A percentile compares a stretch with the other conserved stretches of the same genome.
phyloP scores from a whole-genome alignment of 2,888 invertebrate genomes.

The Trichopria drosophilae region DNA sequence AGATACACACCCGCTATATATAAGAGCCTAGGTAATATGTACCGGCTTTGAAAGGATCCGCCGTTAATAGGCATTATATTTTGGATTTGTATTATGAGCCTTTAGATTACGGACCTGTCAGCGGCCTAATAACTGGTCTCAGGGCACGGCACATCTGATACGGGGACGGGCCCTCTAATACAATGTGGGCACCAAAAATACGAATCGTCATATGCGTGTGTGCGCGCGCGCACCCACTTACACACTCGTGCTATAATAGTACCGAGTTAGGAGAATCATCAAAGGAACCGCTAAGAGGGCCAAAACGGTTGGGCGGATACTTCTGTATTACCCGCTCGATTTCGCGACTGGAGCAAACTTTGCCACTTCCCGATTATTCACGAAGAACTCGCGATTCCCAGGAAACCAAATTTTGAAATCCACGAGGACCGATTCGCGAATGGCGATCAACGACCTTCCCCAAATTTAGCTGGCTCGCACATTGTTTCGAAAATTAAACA shows the following conservation, averaged over 20 bases:
- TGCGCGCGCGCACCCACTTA: slow-evolving; percentile 33
- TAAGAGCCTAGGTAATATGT: too few relatives aligned
- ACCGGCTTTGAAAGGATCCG: slow-evolving; percentile 46
- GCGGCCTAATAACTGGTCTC: slow-evolving; percentile 55
- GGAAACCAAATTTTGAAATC: too few relatives aligned
- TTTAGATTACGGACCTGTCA: slow-evolving; percentile 56
- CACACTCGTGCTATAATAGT: slow-evolving; percentile 36
- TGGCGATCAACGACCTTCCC: too few relatives aligned
- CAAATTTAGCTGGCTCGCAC: too few relatives aligned
- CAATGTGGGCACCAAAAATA: slow-evolving; percentile 56
- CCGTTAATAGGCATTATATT: slow-evolving; percentile 50
- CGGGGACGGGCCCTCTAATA: slow-evolving; percentile 50
- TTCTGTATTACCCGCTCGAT: slow-evolving; percentile 30
- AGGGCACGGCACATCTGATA: slow-evolving; percentile 52
- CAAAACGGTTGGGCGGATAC: slow-evolving; percentile 32
- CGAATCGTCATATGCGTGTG: slow-evolving; percentile 51
- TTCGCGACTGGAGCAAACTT: slow-evolving; percentile 34
- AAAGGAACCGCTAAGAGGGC: slow-evolving; percentile 41
- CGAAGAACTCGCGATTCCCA: background rate
- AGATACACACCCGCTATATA: too few relatives aligned
- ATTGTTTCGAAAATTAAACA: too few relatives aligned
- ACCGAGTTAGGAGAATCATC: slow-evolving; percentile 42
- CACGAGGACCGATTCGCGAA: too few relatives aligned
- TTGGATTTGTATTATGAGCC: slow-evolving; percentile 43
- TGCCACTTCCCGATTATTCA: slow-evolving; percentile 23